phyloP scores from a whole-genome alignment of 92 coral and sea anemone genomes.

The Zoanthus solanderi region DNA sequence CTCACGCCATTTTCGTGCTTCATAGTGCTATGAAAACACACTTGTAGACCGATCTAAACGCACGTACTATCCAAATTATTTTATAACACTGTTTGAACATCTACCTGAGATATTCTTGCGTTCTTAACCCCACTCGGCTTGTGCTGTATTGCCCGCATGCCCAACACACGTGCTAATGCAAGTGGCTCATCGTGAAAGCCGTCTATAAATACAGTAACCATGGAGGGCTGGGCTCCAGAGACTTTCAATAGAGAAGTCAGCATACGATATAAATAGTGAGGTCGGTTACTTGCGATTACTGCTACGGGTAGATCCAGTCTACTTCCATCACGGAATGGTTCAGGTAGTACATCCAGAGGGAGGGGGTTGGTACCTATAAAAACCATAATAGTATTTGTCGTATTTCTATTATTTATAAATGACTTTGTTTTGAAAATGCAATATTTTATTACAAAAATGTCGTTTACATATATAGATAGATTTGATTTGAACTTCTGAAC shows the following conservation, averaged over 20 bases:
- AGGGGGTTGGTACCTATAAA: constrained; percentile 92
- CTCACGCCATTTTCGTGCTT: no score
- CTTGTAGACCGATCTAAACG: no score
- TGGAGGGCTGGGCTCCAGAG: constrained; percentile 83
- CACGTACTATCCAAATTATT: no score
- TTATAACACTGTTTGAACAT: no score
- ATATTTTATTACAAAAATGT: no score
- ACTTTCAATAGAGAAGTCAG: constrained; percentile 91
- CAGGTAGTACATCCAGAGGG: constrained; percentile 74
- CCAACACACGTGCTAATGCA: constrained; percentile 65
- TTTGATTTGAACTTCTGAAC: no score
- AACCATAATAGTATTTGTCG: neutral
- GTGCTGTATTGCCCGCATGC: constrained; percentile 73
- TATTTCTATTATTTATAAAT: neutral
- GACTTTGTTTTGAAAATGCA: no score
- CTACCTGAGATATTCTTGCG: constrained; percentile 85
- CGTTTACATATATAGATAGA: no score
- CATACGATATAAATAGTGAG: constrained; percentile 92
- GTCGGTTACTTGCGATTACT: constrained; percentile 95
- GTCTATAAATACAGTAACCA: constrained; percentile 92
- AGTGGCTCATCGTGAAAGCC: constrained; percentile 87
- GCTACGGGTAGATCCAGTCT: constrained; percentile 89
- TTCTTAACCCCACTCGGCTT: constrained; percentile 67
- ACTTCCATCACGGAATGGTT: constrained; percentile 74
- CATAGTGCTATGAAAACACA: no score